These are phyloP conservation scores for Sepioteuthis lessoniana DNA, from an alignment of 2,888 invertebrate genomes.

Conservation along the genomic window DNA sequence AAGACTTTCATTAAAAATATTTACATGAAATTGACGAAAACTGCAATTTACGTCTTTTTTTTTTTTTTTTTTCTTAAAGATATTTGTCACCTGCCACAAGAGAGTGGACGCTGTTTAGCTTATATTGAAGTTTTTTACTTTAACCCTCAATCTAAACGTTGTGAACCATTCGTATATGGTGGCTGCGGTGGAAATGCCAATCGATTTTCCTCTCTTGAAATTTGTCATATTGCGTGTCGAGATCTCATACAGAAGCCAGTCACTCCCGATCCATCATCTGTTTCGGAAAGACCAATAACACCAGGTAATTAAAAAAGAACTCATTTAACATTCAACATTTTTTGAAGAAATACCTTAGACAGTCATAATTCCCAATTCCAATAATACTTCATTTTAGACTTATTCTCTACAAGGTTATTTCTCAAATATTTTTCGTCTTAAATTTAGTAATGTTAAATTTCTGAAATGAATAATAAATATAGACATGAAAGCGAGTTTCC, in stretches of 20 bases:
- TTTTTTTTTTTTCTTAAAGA: constrained; percentile 52
- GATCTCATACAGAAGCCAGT: not conserved
- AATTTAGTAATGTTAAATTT: no score
- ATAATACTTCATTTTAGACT: no score
- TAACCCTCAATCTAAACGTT: constrained; percentile 82
- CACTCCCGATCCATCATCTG: not conserved
- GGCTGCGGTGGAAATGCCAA: constrained; percentile 90
- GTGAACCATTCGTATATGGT: constrained; percentile 85
- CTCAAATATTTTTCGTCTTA: no score
- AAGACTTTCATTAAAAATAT: not conserved
- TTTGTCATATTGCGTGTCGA: not conserved
- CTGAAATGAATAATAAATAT: no score
- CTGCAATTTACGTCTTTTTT: not conserved
- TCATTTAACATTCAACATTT: not conserved
- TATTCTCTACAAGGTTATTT: no score
- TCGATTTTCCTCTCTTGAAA: constrained; percentile 61
- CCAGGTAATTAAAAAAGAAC: not conserved
- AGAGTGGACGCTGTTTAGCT: constrained; percentile 64
- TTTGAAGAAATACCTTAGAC: not conserved
- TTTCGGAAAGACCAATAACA: not conserved
- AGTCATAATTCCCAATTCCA: no score
- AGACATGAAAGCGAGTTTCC: no score
- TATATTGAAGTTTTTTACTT: constrained; percentile 75
- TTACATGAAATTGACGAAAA: not conserved
- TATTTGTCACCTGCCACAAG: constrained; percentile 58